phyloP scores from a whole-genome alignment of 92 coral and sea anemone genomes.

The Nematostella vectensis region DNA sequence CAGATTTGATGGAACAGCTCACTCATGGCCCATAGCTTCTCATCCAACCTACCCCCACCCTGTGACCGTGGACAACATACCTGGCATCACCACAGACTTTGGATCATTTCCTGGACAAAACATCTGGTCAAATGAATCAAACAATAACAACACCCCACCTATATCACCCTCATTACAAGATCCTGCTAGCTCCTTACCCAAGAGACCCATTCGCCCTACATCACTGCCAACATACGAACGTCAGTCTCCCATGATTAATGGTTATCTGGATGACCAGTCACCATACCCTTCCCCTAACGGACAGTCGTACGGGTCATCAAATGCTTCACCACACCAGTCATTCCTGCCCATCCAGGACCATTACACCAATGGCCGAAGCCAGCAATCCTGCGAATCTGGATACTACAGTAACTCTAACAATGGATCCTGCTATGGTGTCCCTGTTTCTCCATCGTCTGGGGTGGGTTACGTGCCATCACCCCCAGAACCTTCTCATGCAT shows the following conservation, averaged over 20 bases:
- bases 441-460: slow-evolving; percentile 54
- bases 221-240: slow-evolving; percentile 66
- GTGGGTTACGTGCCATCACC: slow-evolving; percentile 57
- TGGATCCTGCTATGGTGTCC: slow-evolving; percentile 54
- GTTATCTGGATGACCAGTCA: slow-evolving; percentile 80
- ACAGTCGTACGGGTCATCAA: slow-evolving; percentile 63
- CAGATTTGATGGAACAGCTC: slow-evolving; percentile 67
- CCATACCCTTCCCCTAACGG: slow-evolving; percentile 93
- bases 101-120: slow-evolving; percentile 86
- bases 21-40: slow-evolving; percentile 66
- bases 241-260: slow-evolving; percentile 77
- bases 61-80: slow-evolving; percentile 27
- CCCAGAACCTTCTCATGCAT: slow-evolving; percentile 39
- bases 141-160: slow-evolving; percentile 67
- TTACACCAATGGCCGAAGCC: slow-evolving; percentile 35
- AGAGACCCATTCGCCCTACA: slow-evolving; percentile 54
- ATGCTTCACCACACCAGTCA: slow-evolving; percentile 53
- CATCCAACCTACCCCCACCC: slow-evolving; percentile 25
- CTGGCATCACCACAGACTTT: slow-evolving; percentile 42
- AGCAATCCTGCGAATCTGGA: slow-evolving; percentile 83
- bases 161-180: slow-evolving; percentile 63
- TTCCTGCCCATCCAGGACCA: slow-evolving; percentile 75
- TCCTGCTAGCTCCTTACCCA: slow-evolving; percentile 58
- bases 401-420: slow-evolving; percentile 54
- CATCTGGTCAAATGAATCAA: slow-evolving; percentile 83